Evolutionary conservation across 2,113 vertebrate genomes (phyloP), one percentile per base, ranked within the genome.

Genomic region (Vicugna pacos): DNA sequence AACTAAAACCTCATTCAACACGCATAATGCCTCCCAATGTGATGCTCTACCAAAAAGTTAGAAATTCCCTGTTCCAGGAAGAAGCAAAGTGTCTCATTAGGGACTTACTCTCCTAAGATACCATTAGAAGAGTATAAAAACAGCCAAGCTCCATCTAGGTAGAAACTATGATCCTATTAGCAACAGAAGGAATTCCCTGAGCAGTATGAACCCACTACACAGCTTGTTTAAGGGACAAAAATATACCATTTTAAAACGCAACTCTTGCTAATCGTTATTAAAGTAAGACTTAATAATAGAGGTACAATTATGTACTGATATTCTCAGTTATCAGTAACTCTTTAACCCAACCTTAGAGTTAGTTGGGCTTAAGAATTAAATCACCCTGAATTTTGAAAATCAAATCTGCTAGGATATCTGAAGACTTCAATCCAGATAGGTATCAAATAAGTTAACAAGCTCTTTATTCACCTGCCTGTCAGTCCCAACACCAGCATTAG

Each of bases 201-300:
- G 28, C 72, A 80, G 85, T 3, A 46, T 24, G 28, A 84, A 67
- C 16, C 46, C 26, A 89, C 50, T 30, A 60, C 9, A 38, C 54
- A 70, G n/a, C 14, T 70, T 80, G 32, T 73, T 50, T 80, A 73
- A 84, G 48, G 64, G 32, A 77, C n/a, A 91, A 92, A 82, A 88
- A 48, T 54, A 54, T 30, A 92, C 15, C 69, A 35, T 64, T 69
- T 24, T 62, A 83, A 54, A 83, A 62, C 52, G 54, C 8, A 87
- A 22, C 14, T 56, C 50, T 87, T 95, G 35, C 28, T 89, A 94
- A 84, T 2, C 72, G 58, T 60, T 83, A 92, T 69, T 52, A 92
- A 89, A 92, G 56, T 20, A 96, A 91, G 70, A 72, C 20, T 58
- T 85, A 93, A 70, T 19, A 95, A 91, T 24, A 56, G 11, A 87